Percentiles rank a stretch among this genome's conserved stretches.
phyloP scores from a whole-genome alignment of 2,888 invertebrate genomes.

The Pseudococcus longispinus region DNA sequence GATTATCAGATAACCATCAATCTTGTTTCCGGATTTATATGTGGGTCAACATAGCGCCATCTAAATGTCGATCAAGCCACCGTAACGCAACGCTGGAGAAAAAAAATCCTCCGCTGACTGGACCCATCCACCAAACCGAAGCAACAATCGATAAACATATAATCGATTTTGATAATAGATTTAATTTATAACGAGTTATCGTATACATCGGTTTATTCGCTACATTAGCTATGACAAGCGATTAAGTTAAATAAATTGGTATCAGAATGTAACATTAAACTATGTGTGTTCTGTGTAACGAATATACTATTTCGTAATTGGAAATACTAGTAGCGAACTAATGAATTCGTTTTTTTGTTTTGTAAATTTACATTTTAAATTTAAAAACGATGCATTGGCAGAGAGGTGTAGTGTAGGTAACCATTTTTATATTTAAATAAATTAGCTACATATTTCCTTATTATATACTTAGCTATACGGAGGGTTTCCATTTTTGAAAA shows the following conservation, averaged over 20 bases:
- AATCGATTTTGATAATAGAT: constrained; percentile 36
- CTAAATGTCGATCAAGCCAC: background rate
- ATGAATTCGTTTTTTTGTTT: constrained; percentile 13
- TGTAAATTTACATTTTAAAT: constrained; percentile 37
- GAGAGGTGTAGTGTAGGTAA: background rate
- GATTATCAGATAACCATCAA: background rate
- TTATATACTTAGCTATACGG: background rate
- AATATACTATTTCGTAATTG: constrained; percentile 41
- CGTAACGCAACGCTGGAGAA: background rate
- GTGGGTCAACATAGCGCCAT: constrained; percentile 17
- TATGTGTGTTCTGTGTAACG: constrained; percentile 41
- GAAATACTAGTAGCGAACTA: constrained; percentile 41
- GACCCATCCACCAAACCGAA: background rate
- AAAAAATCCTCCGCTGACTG: background rate
- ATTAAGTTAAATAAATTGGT: constrained; percentile 42
- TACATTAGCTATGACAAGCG: constrained; percentile 44
- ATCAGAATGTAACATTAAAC: constrained; percentile 44
- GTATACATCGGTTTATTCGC: constrained; percentile 29
- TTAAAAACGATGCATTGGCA: constrained; percentile 15
- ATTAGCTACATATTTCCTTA: constrained; percentile 37
- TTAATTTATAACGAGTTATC: constrained; percentile 40
- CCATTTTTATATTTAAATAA: constrained; percentile 13
- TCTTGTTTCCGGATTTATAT: background rate
- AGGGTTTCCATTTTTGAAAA: constrained; percentile 21
- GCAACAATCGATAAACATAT: constrained; percentile 8